Evolutionary conservation across 2,888 invertebrate genomes (phyloP).

Genomic region (Spodoptera littoralis): DNA sequence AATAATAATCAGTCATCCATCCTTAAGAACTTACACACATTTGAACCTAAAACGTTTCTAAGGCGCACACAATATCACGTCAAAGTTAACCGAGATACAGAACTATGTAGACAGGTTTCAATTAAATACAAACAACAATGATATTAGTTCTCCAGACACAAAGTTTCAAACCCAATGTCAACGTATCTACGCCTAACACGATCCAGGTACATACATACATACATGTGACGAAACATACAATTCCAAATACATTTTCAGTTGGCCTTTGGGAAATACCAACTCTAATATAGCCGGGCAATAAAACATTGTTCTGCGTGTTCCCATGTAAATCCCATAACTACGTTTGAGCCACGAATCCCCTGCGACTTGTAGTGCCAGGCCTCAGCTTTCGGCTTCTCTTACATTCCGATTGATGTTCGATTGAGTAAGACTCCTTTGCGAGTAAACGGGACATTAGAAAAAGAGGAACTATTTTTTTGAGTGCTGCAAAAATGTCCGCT

Average conservation of each 20-base stretch:
- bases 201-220: conserved; percentile 37
- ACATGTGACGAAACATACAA: conserved; percentile 67
- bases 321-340: conserved; percentile 82
- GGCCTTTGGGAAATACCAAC: conserved; percentile 81
- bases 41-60: conserved; percentile 10
- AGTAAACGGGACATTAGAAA: conserved; percentile 1
- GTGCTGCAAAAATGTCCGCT: too few species aligned
- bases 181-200: conserved; percentile 18
- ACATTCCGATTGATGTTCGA: conserved; percentile 43
- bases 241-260: conserved; percentile 73
- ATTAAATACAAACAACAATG: conserved; percentile 30
- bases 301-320: conserved; percentile 81
- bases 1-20: too few species aligned
- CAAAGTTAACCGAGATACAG: conserved; percentile 25
- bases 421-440: conserved; percentile 30
- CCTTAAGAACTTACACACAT: too few species aligned
- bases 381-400: conserved; percentile 46
- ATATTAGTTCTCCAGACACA: conserved; percentile 23
- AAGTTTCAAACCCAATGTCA: conserved; percentile 16
- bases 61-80: conserved; percentile 25
- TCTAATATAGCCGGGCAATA: conserved; percentile 76
- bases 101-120: conserved; percentile 47
- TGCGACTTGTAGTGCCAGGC: conserved; percentile 70
- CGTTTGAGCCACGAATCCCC: conserved; percentile 71
- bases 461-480: too few species aligned